Evolutionary conservation across 2,888 invertebrate genomes (phyloP), one percentile per base, ranked within the genome.

Genomic region (Venusia cambrica): DNA sequence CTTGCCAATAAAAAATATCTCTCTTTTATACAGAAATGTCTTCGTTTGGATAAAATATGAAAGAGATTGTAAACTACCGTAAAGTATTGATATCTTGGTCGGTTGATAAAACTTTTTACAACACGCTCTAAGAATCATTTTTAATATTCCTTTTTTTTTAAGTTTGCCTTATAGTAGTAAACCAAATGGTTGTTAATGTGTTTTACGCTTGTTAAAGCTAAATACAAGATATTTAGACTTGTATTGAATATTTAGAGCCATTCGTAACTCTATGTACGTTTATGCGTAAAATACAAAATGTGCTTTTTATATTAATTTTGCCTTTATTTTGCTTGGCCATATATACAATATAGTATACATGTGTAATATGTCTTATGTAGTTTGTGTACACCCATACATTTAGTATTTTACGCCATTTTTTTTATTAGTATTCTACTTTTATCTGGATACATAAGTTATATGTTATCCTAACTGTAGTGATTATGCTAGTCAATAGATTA

Each of bases 371-470:
- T 32, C 18, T 45, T 56, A 47, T 28, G 46, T 56, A 50, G 42
- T 48, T 43, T 40, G 45, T 41, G 35, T 48, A 43, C 35, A 38
- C 10, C 15, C 10, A 34, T 49, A 54, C 67, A 68, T 72, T 71
- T 64, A 67, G 72, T 73, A 71, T 70, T 71, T 70, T 74, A 69
- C 70, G 72, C 71, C n/a, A n/a, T n/a, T n/a, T n/a, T n/a, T n/a
- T n/a, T n/a, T n/a, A n/a, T n/a, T n/a, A n/a, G n/a, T n/a, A n/a
- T n/a, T n/a, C n/a, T n/a, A n/a, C n/a, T n/a, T n/a, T n/a, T n/a
- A n/a, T n/a, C n/a, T n/a, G n/a, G n/a, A n/a, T n/a, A n/a, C n/a
- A n/a, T n/a, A n/a, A n/a, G n/a, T n/a, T n/a, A n/a, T n/a, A n/a
- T n/a, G n/a, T n/a, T n/a, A 33, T 44, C 65, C 62, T 73, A 73